phyloP scores from a whole-genome alignment of 2,888 invertebrate species.

The Podotricha telesiphe region DNA sequence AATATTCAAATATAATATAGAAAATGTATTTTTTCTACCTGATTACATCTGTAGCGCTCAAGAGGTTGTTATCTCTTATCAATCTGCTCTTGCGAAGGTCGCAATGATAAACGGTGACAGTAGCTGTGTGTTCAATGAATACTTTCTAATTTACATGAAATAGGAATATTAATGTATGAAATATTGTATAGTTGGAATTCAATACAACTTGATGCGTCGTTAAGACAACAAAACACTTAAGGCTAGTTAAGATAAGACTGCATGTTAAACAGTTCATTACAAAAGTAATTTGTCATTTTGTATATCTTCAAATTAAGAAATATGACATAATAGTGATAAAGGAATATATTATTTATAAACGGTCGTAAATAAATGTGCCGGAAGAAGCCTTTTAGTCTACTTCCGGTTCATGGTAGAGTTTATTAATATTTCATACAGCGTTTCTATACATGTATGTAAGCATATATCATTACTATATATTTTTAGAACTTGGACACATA shows the following conservation, averaged over 20 bases:
- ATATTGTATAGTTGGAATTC: background rate
- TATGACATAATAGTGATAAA: constrained; percentile 32
- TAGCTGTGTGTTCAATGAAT: constrained; percentile 38
- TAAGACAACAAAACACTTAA: constrained; percentile 18
- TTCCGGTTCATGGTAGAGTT: constrained; percentile 39
- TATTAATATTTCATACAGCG: constrained; percentile 12
- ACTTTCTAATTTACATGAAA: constrained; percentile 30
- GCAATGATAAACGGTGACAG: constrained; percentile 64
- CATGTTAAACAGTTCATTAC: constrained; percentile 11
- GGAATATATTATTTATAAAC: constrained; percentile 37
- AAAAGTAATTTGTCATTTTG: constrained; percentile 20
- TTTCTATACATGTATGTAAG: constrained; percentile 9
- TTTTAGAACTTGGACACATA: background rate
- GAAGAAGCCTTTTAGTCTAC: constrained; percentile 43
- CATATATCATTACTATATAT: constrained; percentile 8
- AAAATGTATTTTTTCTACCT: constrained; percentile 10
- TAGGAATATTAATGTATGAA: background rate
- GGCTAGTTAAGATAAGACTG: constrained; percentile 17
- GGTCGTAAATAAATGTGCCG: constrained; percentile 43
- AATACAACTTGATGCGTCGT: constrained; percentile 18
- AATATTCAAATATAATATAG: background rate
- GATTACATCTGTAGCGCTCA: constrained; percentile 40
- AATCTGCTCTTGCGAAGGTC: constrained; percentile 80
- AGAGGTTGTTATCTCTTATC: constrained; percentile 76
- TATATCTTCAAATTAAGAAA: constrained; percentile 27